phyloP scores from a whole-genome alignment of 1,140 invertebrate species.

The Hypsibius dujardini region DNA sequence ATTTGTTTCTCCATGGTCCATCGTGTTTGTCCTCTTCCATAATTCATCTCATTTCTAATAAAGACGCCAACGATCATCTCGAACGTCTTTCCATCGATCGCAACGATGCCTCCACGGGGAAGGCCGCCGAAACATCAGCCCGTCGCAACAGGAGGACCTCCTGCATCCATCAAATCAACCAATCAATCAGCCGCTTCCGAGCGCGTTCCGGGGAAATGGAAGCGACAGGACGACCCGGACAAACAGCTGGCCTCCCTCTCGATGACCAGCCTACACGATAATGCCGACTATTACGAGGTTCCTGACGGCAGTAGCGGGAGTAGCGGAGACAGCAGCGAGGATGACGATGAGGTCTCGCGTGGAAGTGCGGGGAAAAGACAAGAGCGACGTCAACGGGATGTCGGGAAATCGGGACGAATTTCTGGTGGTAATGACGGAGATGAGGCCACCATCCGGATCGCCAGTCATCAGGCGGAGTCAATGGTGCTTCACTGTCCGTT shows the following conservation, averaged over 20 bases:
- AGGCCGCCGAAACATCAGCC: no score
- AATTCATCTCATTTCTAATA: no score
- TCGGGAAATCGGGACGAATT: not conserved
- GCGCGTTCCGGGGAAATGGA: not conserved
- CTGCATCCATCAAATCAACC: no score
- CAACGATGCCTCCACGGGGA: no score
- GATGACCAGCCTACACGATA: constrained; percentile 10
- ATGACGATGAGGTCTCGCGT: not conserved
- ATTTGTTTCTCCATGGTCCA: no score
- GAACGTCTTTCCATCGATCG: no score
- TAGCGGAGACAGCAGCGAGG: not conserved
- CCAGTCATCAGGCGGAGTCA: constrained; percentile 26
- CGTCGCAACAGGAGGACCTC: no score
- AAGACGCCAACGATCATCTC: no score
- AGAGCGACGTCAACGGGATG: not conserved
- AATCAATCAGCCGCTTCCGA: no score
- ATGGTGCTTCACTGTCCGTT: constrained; percentile 50
- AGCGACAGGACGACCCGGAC: not conserved
- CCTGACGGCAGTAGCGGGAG: not conserved
- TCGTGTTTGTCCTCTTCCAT: no score
- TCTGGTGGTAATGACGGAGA: not conserved
- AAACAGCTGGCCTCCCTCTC: not conserved
- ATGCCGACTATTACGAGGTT: not conserved
- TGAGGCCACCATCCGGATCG: constrained; percentile 22
- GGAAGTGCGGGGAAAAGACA: not conserved